Evolutionary conservation across 2,797 vertebrate species (phyloP).

Genomic region (Siniperca obscura): DNA sequence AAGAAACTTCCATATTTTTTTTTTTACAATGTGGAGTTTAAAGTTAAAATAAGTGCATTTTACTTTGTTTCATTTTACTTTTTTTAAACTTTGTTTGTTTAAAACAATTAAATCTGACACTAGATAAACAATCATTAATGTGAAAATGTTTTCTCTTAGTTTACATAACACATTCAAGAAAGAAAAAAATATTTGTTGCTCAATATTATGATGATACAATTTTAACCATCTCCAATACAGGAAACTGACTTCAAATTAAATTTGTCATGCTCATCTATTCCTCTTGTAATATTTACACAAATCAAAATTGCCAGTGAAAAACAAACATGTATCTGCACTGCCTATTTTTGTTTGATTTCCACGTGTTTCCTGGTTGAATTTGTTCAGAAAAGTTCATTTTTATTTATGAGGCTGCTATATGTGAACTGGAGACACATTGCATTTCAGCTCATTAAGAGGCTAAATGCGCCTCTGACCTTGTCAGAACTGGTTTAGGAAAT

Average conservation of each 20-base stretch:
- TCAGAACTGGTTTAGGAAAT: slow-evolving; percentile 22
- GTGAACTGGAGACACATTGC: slow-evolving; percentile 16
- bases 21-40: slow-evolving; percentile 36
- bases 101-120: slow-evolving; percentile 74
- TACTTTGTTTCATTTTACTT: too few relatives aligned
- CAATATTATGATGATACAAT: slow-evolving; percentile 31
- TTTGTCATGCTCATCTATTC: slow-evolving; percentile 3
- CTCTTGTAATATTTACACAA: slow-evolving; percentile 47
- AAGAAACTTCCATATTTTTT: slow-evolving; percentile 38
- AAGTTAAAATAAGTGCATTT: slow-evolving; percentile 77
- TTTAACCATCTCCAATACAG: slow-evolving; percentile 52
- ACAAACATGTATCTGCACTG: slow-evolving; percentile 13
- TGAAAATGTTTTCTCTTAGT: slow-evolving; percentile 42
- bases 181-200: slow-evolving; percentile 24
- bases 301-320: slow-evolving; percentile 20
- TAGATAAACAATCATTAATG: slow-evolving; percentile 67
- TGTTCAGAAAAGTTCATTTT: slow-evolving; percentile 3
- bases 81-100: too few relatives aligned
- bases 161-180: slow-evolving; percentile 74
- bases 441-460: slow-evolving; percentile 15
- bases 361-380: slow-evolving; percentile 6
- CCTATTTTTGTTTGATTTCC: slow-evolving; percentile 10
- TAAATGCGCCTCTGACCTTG: slow-evolving; percentile 22
- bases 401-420: neutral
- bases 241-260: slow-evolving; percentile 35